Evolutionary conservation across 2,113 vertebrate genomes (phyloP).

Genomic region (Eulemur rufifrons): DNA sequence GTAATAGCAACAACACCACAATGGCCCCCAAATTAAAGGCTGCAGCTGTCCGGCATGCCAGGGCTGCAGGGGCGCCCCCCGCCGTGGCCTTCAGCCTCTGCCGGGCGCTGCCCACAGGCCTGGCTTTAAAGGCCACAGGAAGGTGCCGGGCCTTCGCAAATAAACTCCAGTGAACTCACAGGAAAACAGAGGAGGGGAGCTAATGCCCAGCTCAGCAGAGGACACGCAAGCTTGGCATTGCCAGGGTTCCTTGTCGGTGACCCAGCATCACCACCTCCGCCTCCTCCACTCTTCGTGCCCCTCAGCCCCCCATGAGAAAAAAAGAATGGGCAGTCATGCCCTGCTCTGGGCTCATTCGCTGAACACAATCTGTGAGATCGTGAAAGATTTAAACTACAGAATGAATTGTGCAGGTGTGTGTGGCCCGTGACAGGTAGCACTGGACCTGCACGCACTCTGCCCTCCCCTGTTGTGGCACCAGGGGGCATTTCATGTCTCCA

Average conservation of each 20-base stretch:
- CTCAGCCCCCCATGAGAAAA: neutral
- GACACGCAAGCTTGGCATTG: neutral
- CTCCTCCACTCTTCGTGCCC: no score
- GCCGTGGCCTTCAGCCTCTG: neutral
- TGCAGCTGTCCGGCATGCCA: neutral
- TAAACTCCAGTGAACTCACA: neutral
- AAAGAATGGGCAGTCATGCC: neutral
- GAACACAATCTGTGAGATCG: neutral
- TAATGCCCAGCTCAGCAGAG: neutral
- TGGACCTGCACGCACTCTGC: neutral
- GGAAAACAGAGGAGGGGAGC: neutral
- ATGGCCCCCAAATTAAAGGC: conserved; percentile 59
- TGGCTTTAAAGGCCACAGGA: conserved; percentile 42
- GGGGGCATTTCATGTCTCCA: neutral
- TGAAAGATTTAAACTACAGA: neutral
- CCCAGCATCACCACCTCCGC: neutral
- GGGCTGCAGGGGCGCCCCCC: neutral
- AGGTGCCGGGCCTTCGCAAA: neutral
- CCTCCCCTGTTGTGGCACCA: neutral
- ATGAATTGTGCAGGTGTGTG: fast-evolving
- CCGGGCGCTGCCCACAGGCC: neutral
- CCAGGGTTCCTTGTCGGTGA: neutral
- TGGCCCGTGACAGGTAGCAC: fast-evolving
- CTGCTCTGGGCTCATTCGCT: neutral
- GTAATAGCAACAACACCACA: conserved; percentile 58